A percentile compares a stretch with the other conserved stretches of the same genome.
Conservation (phyloP, 2,113 vertebrate species). For the Nothocercus julius region DNA sequence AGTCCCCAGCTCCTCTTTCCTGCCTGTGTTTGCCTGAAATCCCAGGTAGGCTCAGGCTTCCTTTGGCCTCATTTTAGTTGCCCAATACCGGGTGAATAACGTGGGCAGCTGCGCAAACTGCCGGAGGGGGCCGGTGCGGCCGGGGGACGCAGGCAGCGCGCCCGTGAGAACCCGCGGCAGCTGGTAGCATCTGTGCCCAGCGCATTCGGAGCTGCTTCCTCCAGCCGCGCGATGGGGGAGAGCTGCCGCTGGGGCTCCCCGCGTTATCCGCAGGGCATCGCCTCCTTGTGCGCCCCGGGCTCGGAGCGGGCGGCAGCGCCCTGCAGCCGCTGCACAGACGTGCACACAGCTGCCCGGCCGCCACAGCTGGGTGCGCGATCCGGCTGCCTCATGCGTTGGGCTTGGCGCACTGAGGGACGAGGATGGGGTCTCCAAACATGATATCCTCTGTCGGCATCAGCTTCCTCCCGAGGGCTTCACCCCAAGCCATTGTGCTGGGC, state of each 20-base stretch:
- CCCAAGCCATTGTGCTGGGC: too few relatives aligned
- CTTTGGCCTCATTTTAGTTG: background rate
- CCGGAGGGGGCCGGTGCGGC: background rate
- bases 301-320: background rate
- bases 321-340: slow-evolving; percentile 33
- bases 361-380: background rate
- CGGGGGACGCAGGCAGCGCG: background rate
- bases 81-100: background rate
- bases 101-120: background rate
- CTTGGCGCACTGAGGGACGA: background rate
- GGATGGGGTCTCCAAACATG: background rate
- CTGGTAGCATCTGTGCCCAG: slow-evolving; percentile 15
- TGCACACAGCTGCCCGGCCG: background rate
- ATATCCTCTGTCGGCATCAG: fast-evolving
- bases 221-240: fast-evolving
- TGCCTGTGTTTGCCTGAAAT: background rate
- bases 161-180: background rate
- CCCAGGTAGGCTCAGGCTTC: background rate
- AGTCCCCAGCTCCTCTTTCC: background rate
- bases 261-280: fast-evolving
- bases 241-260: too few relatives aligned
- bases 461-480: too few relatives aligned
- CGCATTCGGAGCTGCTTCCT: background rate
- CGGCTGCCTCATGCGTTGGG: background rate
- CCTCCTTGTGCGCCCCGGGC: fast-evolving